Base-by-base conservation (phyloP, 1,140 invertebrate species). In the Hycleus phaleratus region DNA sequence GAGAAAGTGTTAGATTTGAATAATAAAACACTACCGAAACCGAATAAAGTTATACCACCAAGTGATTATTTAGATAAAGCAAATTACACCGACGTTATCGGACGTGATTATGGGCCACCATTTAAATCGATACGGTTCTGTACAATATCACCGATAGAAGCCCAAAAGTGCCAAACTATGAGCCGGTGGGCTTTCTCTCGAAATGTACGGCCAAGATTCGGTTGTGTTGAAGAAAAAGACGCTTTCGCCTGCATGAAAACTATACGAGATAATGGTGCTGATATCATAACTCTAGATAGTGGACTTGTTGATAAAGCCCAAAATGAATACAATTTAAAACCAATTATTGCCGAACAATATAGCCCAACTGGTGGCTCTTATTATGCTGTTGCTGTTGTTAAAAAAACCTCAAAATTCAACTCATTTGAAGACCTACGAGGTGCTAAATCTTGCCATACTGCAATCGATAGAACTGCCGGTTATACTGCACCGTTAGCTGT, bases 1-100 rank as follows among this genome's bases (percentile, higher is more conserved):
- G 71, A 73, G 38, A 70, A 74, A 54, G 73, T 85, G 4, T 68
- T 85, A 64, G 69, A 80, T 10, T 68, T 85, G 48, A 71, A 74
- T 48, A 72, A 77, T 0, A 81, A 82, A 18, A 79, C 79, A 2
- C 60, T 80, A 1, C 79, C 85, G 0, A 80, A 81, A 9, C 80
- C 85, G 56, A 81, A 79, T 58, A 78, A 81, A n/a, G 75, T 80
- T 0, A 78, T 84, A 6, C 76, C 77, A 39, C 85, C 86, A 0
- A 74, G 75, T 7, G 75, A 83, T 38, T 87, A 88, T 54, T 70
- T 89, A 49, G 79, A 79, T 54, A 81, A 82, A 59, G 83, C 85
- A 2, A 87, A 89, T 70, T 91, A 89, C 65, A 79, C 82, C 43
- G 83, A 87, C 62, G 86, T 90, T n/a, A 87, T 91, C 59, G 87